Conservation (phyloP, 30 jellyfish, hydroid and myxozoan species). For the Turritopsis rubra region DNA sequence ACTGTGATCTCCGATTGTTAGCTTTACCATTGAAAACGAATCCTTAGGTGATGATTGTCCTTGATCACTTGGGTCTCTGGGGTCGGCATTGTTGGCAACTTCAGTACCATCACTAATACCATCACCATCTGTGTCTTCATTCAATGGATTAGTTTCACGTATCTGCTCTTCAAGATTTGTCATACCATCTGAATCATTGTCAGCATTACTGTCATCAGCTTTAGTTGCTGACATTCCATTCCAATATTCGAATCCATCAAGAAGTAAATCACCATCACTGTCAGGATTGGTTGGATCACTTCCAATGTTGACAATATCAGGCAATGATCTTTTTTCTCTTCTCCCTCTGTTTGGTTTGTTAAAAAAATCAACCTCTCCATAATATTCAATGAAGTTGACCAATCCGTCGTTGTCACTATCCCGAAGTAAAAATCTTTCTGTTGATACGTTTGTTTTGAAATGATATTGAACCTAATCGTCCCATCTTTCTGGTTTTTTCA, state of each 20-base stretch:
- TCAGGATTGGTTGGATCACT: neutral
- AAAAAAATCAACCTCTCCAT: neutral
- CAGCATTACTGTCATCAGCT: neutral
- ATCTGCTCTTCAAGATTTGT: neutral
- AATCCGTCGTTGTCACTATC: conserved; percentile 14
- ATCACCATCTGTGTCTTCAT: neutral
- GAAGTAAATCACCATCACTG: neutral
- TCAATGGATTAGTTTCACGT: neutral
- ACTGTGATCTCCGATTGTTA: neutral
- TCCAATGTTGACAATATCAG: too few species aligned
- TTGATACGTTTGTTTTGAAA: neutral
- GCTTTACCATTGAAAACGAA: neutral
- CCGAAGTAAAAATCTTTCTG: neutral
- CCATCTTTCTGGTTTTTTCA: conserved; percentile 9
- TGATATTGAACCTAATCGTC: conserved; percentile 5
- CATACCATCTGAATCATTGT: neutral
- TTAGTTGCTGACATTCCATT: neutral
- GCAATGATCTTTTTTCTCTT: too few species aligned
- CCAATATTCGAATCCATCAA: neutral
- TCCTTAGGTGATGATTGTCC: neutral
- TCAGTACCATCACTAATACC: neutral
- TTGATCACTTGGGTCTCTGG: neutral
- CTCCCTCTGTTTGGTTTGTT: neutral
- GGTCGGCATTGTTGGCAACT: neutral
- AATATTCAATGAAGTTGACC: conserved; percentile 13